phyloP scores from a whole-genome alignment of 2,113 vertebrate genomes.

The Siniperca chuatsi region DNA sequence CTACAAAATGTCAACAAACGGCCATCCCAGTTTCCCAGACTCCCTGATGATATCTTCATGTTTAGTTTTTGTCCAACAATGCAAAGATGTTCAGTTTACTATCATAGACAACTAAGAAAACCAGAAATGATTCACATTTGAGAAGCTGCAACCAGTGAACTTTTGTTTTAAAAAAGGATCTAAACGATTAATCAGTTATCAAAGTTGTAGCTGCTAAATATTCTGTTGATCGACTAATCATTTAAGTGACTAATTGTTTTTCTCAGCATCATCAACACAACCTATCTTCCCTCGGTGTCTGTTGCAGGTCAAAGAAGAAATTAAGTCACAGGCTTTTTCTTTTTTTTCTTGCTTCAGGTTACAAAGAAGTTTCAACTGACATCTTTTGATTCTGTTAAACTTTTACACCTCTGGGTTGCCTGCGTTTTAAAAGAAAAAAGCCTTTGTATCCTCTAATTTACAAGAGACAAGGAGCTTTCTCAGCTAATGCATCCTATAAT shows the following conservation, averaged over 20 bases:
- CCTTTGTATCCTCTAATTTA: slow-evolving; percentile 12
- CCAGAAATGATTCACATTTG: not conserved
- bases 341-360: not conserved
- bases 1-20: not conserved
- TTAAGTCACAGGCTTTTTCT: not conserved
- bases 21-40: not conserved
- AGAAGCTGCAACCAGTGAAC: not conserved
- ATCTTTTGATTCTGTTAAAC: not conserved
- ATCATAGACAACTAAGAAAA: not conserved
- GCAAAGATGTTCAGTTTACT: not conserved
- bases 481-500: slow-evolving; percentile 2
- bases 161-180: not conserved
- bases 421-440: not conserved
- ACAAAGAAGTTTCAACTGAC: slow-evolving; percentile 18
- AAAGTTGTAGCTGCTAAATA: not conserved
- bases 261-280: not conserved
- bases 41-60: not conserved
- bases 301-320: not conserved
- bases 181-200: not conserved
- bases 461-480: not conserved
- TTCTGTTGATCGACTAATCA: not conserved
- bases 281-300: not conserved
- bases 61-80: not conserved
- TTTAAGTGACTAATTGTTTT: not conserved
- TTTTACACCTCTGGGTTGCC: not conserved